Percentiles rank a stretch among this genome's conserved stretches.
These are phyloP conservation scores for Hiodon alosoides DNA, from an alignment of 2,113 vertebrate species.

Conservation along the genomic window DNA sequence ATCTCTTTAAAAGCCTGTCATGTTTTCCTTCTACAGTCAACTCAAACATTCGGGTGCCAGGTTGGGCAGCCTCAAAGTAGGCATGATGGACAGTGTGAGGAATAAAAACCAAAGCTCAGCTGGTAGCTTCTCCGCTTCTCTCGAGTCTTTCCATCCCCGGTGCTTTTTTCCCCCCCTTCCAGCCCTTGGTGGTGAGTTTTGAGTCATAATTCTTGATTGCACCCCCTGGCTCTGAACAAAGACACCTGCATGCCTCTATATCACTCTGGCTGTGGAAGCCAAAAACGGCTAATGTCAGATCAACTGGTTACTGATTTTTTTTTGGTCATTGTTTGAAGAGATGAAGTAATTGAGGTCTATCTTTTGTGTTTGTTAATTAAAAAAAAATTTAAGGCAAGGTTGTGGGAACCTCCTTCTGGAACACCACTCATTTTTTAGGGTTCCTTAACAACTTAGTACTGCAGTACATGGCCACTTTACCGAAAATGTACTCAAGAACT, in stretches of 20 bases:
- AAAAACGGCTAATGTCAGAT: constrained; percentile 3
- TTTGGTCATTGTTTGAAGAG: constrained; percentile 19
- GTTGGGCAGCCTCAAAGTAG: constrained; percentile 3
- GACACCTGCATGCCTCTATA: constrained; percentile 15
- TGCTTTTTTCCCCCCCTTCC: constrained; percentile 10
- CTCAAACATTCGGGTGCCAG: neutral
- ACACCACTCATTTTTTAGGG: too few species aligned
- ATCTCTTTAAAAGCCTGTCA: constrained; percentile 6
- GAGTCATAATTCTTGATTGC: constrained; percentile 12
- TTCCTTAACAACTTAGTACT: neutral
- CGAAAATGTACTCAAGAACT: neutral
- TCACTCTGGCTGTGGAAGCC: constrained; percentile 23
- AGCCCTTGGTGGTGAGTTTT: neutral
- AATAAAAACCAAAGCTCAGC: constrained; percentile 17
- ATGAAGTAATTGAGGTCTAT: too few species aligned
- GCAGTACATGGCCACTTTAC: neutral
- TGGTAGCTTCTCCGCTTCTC: neutral
- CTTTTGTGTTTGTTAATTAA: too few species aligned
- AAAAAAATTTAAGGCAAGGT: too few species aligned
- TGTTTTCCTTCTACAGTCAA: neutral
- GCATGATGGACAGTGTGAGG: neutral
- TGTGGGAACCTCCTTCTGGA: too few species aligned
- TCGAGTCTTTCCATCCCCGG: constrained; percentile 12
- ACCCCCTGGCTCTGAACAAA: neutral
- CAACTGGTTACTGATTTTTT: constrained; percentile 20